Evolutionary conservation across 2,888 invertebrate species (phyloP).

Genomic region (Acrobasis repandana): DNA sequence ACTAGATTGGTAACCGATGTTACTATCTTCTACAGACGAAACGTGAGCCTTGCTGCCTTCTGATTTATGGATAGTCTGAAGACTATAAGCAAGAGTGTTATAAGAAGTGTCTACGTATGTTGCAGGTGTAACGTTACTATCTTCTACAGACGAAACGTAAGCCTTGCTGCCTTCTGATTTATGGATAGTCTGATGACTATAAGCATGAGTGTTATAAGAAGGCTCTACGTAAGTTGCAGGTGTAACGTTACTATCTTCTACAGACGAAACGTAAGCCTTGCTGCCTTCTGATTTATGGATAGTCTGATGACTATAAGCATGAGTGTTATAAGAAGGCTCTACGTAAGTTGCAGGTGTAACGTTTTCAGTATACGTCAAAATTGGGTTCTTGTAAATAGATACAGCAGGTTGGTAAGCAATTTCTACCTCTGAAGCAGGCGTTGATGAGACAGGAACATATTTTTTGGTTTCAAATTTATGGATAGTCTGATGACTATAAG

Average conservation of each 20-base stretch:
- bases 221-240: slow-evolving; percentile 54
- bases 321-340: slow-evolving; percentile 52
- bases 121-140: slow-evolving; percentile 52
- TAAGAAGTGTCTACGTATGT: slow-evolving; percentile 51
- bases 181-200: slow-evolving; percentile 63
- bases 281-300: slow-evolving; percentile 54
- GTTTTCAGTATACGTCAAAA: slow-evolving; percentile 61
- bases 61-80: slow-evolving; percentile 61
- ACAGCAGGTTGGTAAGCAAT: slow-evolving; percentile 63
- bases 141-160: slow-evolving; percentile 46
- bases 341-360: slow-evolving; percentile 57
- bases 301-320: slow-evolving; percentile 61
- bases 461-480: slow-evolving; percentile 57
- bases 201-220: slow-evolving; percentile 54
- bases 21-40: slow-evolving; percentile 42
- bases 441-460: slow-evolving; percentile 55
- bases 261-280: slow-evolving; percentile 48
- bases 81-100: slow-evolving; percentile 56
- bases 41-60: slow-evolving; percentile 50
- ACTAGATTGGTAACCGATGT: slow-evolving; percentile 41
- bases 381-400: slow-evolving; percentile 67
- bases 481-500: slow-evolving; percentile 56
- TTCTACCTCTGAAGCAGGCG: slow-evolving; percentile 53
- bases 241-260: slow-evolving; percentile 44
- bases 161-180: slow-evolving; percentile 50